Base-by-base conservation (phyloP, 2,797 vertebrate genomes). In the Melanitta fusca region DNA sequence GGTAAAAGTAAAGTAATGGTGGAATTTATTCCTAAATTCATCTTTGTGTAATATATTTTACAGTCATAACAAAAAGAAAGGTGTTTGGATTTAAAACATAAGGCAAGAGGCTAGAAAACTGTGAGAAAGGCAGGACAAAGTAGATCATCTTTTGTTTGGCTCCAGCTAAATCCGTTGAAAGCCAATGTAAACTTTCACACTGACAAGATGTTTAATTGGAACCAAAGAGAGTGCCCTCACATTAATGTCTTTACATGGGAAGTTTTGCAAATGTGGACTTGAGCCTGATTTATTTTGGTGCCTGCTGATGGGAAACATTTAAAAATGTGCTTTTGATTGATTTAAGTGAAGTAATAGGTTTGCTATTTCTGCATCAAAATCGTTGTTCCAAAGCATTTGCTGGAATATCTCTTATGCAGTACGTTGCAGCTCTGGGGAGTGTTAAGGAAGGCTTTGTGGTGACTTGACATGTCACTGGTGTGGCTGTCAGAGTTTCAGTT, bases 401-500 rank as follows among this genome's bases (percentile, higher is more conserved):
- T 88, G 64, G 19, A 77, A 43, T 60, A 20, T 88, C 19, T 89
- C 27, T 79, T 49, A 12, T 13, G 82, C 2, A 6, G 24, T 87
- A 6, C 8, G 32, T 51, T 85, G 79, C 20, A 51, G 54, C 79
- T 86, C 70, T 72, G 39, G 36, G 65, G 43, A 84, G 57, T 41
- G 41, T 75, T 91, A 91, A 91, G 32, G 64, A 91, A 72, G 78
- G 64, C 56, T 95, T 82, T 87, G 61, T 88, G 72, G 70, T 25
- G 53, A 61, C 56, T 84, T 54, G 56, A 53, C 22, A 11, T 43
- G 34, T 43, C 1, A 0, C 69, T 80, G 39, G 84, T 68, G 47
- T 47, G 74, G 74, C 56, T 96, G 80, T 95, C 73, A 79, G 80
- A 84, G 38, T 38, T 93, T 49, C 77, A 66, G 47, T 93, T 72